A percentile compares a stretch with the other conserved stretches of the same genome.
phyloP scores from a whole-genome alignment of 1,140 invertebrate genomes.

The Ectropis grisescens region DNA sequence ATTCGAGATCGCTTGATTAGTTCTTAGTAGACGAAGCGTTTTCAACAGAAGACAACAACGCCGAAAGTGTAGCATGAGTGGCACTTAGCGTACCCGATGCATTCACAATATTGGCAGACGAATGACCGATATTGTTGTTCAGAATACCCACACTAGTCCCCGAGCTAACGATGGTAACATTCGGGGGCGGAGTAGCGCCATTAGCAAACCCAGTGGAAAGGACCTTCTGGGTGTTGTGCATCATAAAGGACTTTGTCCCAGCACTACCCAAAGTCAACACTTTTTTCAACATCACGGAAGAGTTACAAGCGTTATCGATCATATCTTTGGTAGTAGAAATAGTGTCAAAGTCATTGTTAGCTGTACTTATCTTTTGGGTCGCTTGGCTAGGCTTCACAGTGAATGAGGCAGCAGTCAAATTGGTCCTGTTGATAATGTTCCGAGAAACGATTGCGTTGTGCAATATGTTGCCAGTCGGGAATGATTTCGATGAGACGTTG shows the following conservation, averaged over 20 bases:
- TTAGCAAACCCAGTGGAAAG: constrained; percentile 59
- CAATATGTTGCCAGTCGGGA: constrained; percentile 64
- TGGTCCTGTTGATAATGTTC: constrained; percentile 45
- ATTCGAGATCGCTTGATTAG: no score
- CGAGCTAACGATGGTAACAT: constrained; percentile 59
- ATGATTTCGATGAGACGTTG: constrained; percentile 60
- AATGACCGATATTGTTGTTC: constrained; percentile 26
- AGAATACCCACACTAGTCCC: constrained; percentile 34
- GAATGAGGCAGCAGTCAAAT: constrained; percentile 27
- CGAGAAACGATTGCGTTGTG: constrained; percentile 66
- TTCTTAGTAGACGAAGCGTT: no score
- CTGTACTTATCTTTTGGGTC: constrained; percentile 41
- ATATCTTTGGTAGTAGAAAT: constrained; percentile 63
- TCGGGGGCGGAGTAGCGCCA: constrained; percentile 45
- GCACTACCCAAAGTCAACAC: constrained; percentile 62
- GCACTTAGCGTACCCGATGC: constrained; percentile 60
- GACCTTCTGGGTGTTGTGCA: constrained; percentile 67
- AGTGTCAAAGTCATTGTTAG: constrained; percentile 39
- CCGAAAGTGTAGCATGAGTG: constrained; percentile 62
- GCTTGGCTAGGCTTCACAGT: constrained; percentile 44
- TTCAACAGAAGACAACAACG: constrained; percentile 45
- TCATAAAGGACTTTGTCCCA: constrained; percentile 63
- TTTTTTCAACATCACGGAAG: constrained; percentile 67
- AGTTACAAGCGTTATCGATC: constrained; percentile 66
- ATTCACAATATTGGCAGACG: constrained; percentile 29